phyloP scores from a whole-genome alignment of 2,797 vertebrate genomes.

The Ctenopoma kingsleyae region DNA sequence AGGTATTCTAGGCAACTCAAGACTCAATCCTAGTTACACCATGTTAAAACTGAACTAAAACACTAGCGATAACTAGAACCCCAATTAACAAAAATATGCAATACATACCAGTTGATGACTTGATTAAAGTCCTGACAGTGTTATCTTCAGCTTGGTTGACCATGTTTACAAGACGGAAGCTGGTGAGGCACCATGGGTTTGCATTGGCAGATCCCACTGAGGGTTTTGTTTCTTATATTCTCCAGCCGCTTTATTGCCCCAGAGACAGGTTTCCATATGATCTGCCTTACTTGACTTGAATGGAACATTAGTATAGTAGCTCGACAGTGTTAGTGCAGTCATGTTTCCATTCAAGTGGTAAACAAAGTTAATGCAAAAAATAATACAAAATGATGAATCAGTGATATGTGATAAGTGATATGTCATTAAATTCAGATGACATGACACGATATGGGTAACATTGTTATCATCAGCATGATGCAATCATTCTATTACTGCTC shows the following conservation, averaged over 20 bases:
- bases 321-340: no score
- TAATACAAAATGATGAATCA: neutral
- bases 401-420: no score
- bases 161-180: neutral
- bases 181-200: neutral
- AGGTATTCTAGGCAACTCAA: neutral
- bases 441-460: neutral
- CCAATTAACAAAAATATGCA: neutral
- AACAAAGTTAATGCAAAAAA: neutral
- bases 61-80: neutral
- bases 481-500: no score
- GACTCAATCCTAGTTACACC: neutral
- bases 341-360: neutral
- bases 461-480: neutral
- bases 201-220: neutral
- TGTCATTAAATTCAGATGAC: neutral
- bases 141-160: neutral
- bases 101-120: neutral
- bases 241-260: neutral
- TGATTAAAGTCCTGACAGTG: neutral
- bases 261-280: neutral
- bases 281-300: neutral
- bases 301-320: neutral
- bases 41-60: neutral
- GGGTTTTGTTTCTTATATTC: neutral